Evolutionary conservation across 2,797 vertebrate genomes (phyloP), one percentile per base, ranked within the genome.

Genomic region (Takifugu rubripes): DNA sequence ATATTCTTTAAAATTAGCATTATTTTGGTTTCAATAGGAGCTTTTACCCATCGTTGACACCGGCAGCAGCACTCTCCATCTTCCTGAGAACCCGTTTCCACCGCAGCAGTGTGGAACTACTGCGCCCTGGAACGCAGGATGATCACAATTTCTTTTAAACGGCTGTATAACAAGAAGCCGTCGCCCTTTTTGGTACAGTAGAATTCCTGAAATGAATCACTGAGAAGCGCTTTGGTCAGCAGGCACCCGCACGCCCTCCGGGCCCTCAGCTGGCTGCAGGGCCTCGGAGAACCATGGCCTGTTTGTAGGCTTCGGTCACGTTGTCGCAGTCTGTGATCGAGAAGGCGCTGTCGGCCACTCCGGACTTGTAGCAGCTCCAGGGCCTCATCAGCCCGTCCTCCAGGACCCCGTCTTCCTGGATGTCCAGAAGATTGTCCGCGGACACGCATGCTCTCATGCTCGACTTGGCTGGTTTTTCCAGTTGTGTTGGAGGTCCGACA

Each of bases 381-480:
- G 91, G 88, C 36, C 83, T 75, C 56, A 78, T 75, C 24, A 70
- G 43, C 26, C 84, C 67, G 0, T 78, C 56, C 3, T 63, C 51
- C 15, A 71, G 56, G 84, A 70, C 68, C 62, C 72, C 5, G 11
- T 82, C 72, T 10, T 89, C 89, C 5, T 70, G 73, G 48, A 92
- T 89, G 52, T 91, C 90, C 24, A 93, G 80, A 1, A 99, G 92
- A 85, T 94, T 92, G 71, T 98, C 95, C 0, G 91, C 95, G 0
- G 97, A 99, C 45, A 94, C 78, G 0, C 94, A 94, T 54, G 89
- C 92, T 72, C 95, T 84, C 93, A 98, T 90, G 25, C 44, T 59
- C 0, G 69, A 51, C 64, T 73, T 68, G 54, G 64, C 66, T 9
- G 90, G 79, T 65, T 81, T 83, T 5, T 79, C 71, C 1, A 72